These are phyloP conservation scores for Cryptus armator DNA, from an alignment of 2,888 invertebrate species.

Conservation along the genomic window DNA sequence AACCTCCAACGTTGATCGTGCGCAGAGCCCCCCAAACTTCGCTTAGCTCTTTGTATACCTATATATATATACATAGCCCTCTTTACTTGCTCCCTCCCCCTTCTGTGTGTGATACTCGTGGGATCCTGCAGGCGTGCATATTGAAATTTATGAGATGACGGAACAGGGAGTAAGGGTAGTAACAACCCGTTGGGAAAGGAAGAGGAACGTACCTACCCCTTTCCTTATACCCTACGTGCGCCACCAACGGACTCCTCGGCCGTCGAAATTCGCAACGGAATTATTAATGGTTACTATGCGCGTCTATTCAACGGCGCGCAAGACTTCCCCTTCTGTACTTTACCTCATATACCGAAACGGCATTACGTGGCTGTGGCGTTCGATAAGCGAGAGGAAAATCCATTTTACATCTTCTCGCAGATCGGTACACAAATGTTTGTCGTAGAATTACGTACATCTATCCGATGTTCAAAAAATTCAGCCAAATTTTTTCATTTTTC, in stretches of 20 bases:
- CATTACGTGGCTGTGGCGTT: constrained; percentile 15
- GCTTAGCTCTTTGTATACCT: constrained; percentile 17
- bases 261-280: constrained; percentile 65
- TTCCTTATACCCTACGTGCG: constrained; percentile 24
- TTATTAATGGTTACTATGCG: constrained; percentile 66
- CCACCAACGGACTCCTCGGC: constrained; percentile 2
- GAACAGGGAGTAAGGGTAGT: constrained; percentile 4
- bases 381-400: constrained; percentile 28
- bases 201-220: constrained; percentile 51
- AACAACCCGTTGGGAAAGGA: constrained; percentile 42
- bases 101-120: constrained; percentile 32
- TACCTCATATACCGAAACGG: neutral
- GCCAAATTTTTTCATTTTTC: too few relatives aligned
- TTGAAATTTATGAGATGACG: constrained; percentile 65
- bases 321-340: neutral
- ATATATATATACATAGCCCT: constrained; percentile 7
- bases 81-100: neutral
- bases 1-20: constrained; percentile 10
- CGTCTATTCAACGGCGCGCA: constrained; percentile 17
- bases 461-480: too few relatives aligned
- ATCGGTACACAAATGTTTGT: neutral
- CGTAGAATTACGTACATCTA: neutral
- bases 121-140: constrained; percentile 59
- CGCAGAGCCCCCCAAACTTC: constrained; percentile 49
- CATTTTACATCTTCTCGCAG: neutral